A percentile compares a stretch with the other conserved stretches of the same genome.
Evolutionary conservation across 1,140 invertebrate species (phyloP).

Genomic region (Nymphalis io): DNA sequence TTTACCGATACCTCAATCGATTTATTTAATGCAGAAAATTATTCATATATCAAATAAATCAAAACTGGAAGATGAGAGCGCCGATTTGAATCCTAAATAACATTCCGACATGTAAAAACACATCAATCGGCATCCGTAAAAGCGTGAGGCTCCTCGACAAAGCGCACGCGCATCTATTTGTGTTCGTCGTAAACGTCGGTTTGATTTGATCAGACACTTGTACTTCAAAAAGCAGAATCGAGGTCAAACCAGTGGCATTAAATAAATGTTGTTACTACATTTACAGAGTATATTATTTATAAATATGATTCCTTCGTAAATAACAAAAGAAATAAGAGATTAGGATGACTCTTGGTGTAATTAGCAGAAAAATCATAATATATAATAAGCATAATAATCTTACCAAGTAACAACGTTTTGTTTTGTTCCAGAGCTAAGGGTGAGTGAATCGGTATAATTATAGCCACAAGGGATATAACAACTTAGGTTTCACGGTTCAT

Average conservation of each 20-base stretch:
- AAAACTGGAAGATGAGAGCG: not conserved
- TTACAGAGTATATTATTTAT: constrained; percentile 10
- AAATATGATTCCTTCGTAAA: not conserved
- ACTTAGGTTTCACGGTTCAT: constrained; percentile 1
- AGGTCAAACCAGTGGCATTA: constrained; percentile 45
- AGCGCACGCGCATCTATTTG: constrained; percentile 53
- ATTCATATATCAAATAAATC: not conserved
- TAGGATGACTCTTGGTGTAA: not conserved
- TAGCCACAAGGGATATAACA: constrained; percentile 1
- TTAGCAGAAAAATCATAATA: not conserved
- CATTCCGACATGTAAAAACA: constrained; percentile 18
- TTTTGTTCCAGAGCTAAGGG: not conserved
- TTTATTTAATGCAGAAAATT: not conserved
- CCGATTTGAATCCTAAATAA: constrained; percentile 7
- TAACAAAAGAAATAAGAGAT: not conserved
- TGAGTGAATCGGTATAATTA: constrained; percentile 3
- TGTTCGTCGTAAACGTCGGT: constrained; percentile 51
- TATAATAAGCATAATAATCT: too few species aligned
- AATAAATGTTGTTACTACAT: constrained; percentile 34
- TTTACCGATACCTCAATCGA: not conserved
- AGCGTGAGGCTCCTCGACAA: constrained; percentile 38
- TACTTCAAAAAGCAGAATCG: constrained; percentile 51
- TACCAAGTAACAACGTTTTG: not conserved
- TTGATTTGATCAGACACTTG: constrained; percentile 55
- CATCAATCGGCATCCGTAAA: constrained; percentile 28